phyloP scores from a whole-genome alignment of 2,797 vertebrate species.

The Crocodylus rhombifer region DNA sequence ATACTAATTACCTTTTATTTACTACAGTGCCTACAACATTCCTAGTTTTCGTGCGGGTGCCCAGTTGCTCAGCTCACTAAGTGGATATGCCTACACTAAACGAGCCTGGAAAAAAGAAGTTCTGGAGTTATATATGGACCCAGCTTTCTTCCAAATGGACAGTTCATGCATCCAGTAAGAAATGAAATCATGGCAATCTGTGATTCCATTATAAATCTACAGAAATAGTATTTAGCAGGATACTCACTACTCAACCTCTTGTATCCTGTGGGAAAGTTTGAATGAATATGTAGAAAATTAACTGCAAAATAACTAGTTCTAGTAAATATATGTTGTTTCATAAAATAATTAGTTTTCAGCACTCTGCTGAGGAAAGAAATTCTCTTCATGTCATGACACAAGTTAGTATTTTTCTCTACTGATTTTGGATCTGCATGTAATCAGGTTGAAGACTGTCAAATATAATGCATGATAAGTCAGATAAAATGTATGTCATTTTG shows the following conservation, averaged over 20 bases:
- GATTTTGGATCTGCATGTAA: background rate
- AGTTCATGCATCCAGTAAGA: constrained; percentile 91
- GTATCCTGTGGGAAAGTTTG: too few relatives aligned
- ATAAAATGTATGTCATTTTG: background rate
- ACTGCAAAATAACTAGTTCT: background rate
- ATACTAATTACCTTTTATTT: background rate
- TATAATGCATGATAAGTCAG: background rate
- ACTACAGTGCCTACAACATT: constrained; percentile 91
- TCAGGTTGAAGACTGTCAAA: background rate
- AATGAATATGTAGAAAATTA: background rate
- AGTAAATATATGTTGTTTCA: background rate
- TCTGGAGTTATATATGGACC: constrained; percentile 95
- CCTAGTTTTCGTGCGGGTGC: constrained; percentile 94
- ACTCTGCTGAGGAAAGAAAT: background rate
- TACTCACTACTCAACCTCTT: too few relatives aligned
- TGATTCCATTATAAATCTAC: background rate
- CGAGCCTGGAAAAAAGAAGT: constrained; percentile 97
- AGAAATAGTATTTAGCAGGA: background rate
- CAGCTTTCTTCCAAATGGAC: constrained; percentile 98
- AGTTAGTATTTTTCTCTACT: background rate
- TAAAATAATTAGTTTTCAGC: background rate
- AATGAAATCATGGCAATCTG: background rate
- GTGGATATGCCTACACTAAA: constrained; percentile 97
- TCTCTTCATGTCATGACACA: background rate
- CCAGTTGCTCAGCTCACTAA: constrained; percentile 94